phyloP scores from a whole-genome alignment of 2,113 vertebrate genomes.

The Phylloscopus trochiloides region DNA sequence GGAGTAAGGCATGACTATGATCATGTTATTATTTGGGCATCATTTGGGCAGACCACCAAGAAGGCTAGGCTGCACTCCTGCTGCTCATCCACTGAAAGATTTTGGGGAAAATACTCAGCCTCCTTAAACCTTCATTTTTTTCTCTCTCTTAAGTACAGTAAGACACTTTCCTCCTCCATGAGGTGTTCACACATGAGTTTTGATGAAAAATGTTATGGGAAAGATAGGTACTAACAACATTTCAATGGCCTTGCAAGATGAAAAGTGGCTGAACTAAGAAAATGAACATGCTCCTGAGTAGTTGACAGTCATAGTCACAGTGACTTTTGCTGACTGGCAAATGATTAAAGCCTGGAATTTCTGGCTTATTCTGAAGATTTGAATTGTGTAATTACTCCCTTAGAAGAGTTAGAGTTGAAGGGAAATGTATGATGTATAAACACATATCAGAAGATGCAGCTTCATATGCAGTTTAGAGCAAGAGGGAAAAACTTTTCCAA shows the following conservation, averaged over 20 bases:
- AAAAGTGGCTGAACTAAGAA: background rate
- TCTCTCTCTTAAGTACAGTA: background rate
- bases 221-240: background rate
- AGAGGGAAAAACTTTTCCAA: background rate
- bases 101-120: background rate
- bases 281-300: background rate
- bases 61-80: background rate
- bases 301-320: background rate
- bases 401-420: background rate
- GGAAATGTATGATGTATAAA: background rate
- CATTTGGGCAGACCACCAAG: background rate
- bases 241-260: background rate
- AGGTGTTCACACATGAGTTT: background rate
- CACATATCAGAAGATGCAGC: background rate
- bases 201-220: background rate
- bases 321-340: slow-evolving; percentile 27
- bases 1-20: background rate
- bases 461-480: background rate
- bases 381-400: slow-evolving; percentile 4
- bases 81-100: background rate
- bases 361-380: slow-evolving; percentile 10
- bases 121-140: background rate
- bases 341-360: background rate
- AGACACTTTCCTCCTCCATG: background rate
- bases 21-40: background rate